phyloP scores from a whole-genome alignment of 2,888 invertebrate genomes.

The Microctonus brassicae region DNA sequence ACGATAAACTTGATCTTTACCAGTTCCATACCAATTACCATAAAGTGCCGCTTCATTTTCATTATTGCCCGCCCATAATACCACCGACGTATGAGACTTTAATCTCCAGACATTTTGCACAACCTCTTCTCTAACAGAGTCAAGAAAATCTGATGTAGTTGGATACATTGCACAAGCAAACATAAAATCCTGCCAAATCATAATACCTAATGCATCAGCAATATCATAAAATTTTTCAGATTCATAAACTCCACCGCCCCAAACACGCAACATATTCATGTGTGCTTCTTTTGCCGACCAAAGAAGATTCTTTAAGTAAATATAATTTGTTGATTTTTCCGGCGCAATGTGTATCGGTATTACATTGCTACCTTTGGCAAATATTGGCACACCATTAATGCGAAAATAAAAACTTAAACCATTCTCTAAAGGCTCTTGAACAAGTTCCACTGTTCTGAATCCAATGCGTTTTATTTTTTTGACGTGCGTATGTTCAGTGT shows the following conservation, averaged over 20 bases:
- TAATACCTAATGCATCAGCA: conserved; percentile 89
- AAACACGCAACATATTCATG: conserved; percentile 95
- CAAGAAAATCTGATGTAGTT: conserved; percentile 77
- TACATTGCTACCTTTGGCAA: conserved; percentile 95
- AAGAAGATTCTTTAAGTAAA: conserved; percentile 76
- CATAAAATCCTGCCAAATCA: conserved; percentile 98
- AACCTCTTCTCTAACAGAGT: conserved; percentile 82
- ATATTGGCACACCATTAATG: conserved; percentile 89
- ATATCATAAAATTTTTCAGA: conserved; percentile 88
- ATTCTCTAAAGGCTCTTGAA: conserved; percentile 78
- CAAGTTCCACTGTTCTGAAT: conserved; percentile 87
- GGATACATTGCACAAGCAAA: conserved; percentile 98
- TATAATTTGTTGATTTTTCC: conserved; percentile 75
- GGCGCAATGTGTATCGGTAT: conserved; percentile 90
- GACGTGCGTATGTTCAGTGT: conserved; percentile 41
- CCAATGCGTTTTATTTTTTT: conserved; percentile 75
- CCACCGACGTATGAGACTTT: conserved; percentile 88
- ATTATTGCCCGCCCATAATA: conserved; percentile 95
- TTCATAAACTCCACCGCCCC: conserved; percentile 99
- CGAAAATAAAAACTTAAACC: conserved; percentile 89
- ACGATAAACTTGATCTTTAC: conserved; percentile 74
- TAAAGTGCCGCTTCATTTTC: conserved; percentile 94
- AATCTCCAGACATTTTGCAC: conserved; percentile 85
- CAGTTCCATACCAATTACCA: conserved; percentile 81
- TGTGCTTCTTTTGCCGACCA: conserved; percentile 80